Base-by-base conservation (phyloP, 2,797 vertebrate species). In the Orestias chungarensis region DNA sequence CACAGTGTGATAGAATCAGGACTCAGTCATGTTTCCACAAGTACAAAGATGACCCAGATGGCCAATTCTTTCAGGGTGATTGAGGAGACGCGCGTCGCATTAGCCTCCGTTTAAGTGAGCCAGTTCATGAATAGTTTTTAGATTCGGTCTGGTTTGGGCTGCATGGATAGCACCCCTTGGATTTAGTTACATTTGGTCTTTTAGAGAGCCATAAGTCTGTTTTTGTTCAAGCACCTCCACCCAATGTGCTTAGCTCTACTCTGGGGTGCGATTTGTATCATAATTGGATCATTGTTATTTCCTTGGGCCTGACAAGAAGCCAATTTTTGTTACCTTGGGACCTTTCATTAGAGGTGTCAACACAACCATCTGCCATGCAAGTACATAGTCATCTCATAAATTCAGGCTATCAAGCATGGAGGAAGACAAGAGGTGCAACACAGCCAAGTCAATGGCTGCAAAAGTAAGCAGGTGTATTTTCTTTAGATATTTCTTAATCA, bases 1-100 rank as follows among this genome's bases (percentile, higher is more conserved):
- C 43, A 76, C 29, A 27, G 23, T 35, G 38, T 68, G 38, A 76
- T n/a, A 27, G 23, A 33, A 64, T 77, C 46, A 68, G 33, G 29
- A 69, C 65, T 69, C 64, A 38, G 18, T 47, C 23, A n/a, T 33
- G 31, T 27, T 54, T 69, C 64, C 4, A 46, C 68, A 29, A 61
- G 33, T 71, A 27, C 5, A 17, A 42, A 52, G 52, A n/a, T n/a
- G 64, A 64, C 55, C 59, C 35, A 31, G 27, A 25, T n/a, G 31
- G 42, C 33, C 47, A 15, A 40, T 35, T 68, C 35, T 42, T 27
- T 42, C n/a, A 23, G 29, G 33, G 29, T 23, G 31, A 9, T n/a
- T 25, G 47, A 67, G 47, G 46, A 33, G 31, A 38, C 35, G 47
- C 23, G 23, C 66, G 12, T 54, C 49, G 29, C 29, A 66, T 66